Evolutionary conservation across 2,113 vertebrate species (phyloP).

Genomic region (Polypterus bichir): DNA sequence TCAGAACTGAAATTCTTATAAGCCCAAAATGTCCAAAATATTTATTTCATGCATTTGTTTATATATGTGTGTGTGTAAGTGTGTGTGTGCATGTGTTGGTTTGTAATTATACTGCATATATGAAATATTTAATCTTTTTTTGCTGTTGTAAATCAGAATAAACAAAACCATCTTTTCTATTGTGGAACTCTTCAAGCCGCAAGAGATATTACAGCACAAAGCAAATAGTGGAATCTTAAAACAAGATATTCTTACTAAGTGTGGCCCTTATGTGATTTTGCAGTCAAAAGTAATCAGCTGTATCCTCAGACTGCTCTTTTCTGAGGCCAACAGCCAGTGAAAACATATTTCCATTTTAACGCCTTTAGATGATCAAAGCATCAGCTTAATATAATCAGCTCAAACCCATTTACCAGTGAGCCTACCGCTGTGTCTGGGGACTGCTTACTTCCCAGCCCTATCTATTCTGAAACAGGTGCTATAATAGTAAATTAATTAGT

Average conservation of each 20-base stretch:
- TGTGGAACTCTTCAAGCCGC: background rate
- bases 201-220: background rate
- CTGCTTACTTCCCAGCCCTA: conserved; percentile 68
- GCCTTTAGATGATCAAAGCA: conserved; percentile 95
- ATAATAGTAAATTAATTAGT: conserved; percentile 99
- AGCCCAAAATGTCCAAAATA: no score
- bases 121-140: no score
- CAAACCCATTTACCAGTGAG: conserved; percentile 86
- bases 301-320: conserved; percentile 38
- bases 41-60: no score
- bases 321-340: conserved; percentile 61
- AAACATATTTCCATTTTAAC: conserved; percentile 97
- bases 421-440: conserved; percentile 69
- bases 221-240: conserved; percentile 8
- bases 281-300: conserved; percentile 34
- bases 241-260: conserved; percentile 18
- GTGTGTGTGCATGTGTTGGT: no score
- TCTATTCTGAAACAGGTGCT: conserved; percentile 98
- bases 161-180: conserved; percentile 1
- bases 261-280: conserved; percentile 17
- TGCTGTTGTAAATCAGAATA: background rate
- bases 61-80: no score
- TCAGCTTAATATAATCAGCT: conserved; percentile 97
- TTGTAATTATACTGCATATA: no score
- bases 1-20: no score